These are phyloP conservation scores for Sinosuthora webbiana DNA, from an alignment of 2,113 vertebrate species.

Conservation along the genomic window DNA sequence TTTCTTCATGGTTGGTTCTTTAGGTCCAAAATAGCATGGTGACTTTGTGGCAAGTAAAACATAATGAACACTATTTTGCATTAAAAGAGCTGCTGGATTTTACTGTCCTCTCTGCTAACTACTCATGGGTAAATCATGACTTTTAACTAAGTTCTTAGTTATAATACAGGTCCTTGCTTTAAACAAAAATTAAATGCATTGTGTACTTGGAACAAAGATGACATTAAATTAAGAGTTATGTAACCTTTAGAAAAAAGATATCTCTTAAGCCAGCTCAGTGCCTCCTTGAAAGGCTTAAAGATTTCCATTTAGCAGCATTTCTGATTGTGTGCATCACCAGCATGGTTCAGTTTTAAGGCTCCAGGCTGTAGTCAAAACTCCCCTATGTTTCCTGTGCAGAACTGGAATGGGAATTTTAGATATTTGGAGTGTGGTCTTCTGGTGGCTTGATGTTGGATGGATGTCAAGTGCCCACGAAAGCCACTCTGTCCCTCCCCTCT, in stretches of 20 bases:
- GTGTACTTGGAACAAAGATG: neutral
- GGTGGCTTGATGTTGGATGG: neutral
- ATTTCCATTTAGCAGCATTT: neutral
- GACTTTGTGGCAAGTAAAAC: neutral
- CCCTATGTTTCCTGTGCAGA: neutral
- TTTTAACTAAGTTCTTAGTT: neutral
- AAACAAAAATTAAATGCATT: neutral
- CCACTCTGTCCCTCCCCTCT: neutral
- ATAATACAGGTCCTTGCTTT: neutral
- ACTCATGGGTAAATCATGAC: neutral
- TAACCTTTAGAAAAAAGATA: neutral
- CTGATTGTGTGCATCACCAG: neutral
- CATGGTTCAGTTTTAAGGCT: neutral
- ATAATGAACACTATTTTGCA: neutral
- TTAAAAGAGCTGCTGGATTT: neutral
- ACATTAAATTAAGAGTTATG: neutral
- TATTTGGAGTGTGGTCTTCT: neutral
- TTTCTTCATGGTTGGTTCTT: neutral
- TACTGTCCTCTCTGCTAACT: neutral
- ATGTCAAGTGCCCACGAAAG: neutral
- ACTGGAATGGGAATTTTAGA: neutral
- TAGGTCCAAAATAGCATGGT: neutral
- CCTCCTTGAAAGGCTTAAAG: neutral
- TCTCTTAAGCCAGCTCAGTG: neutral
- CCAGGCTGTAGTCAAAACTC: neutral